A percentile compares a stretch with the other conserved stretches of the same genome.
phyloP scores from a whole-genome alignment of 2,888 invertebrate species.

The Amphipoea lucens region DNA sequence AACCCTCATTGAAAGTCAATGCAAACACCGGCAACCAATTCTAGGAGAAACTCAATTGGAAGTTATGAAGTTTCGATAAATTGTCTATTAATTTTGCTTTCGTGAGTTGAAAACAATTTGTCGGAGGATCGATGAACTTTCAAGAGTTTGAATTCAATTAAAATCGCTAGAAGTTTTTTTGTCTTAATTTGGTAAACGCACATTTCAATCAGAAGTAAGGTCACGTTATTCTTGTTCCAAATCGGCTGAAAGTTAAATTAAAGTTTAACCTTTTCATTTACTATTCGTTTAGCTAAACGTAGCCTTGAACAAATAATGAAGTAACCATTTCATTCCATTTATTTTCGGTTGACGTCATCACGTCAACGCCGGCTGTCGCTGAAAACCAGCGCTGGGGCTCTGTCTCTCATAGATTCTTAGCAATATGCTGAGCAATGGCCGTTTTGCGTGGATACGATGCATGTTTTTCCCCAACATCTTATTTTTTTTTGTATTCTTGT shows the following conservation, averaged over 20 bases:
- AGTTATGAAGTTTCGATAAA: slow-evolving; percentile 28
- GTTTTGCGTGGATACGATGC: background rate
- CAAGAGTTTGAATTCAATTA: slow-evolving; percentile 2
- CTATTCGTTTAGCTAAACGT: too few species aligned
- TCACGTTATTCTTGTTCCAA: background rate
- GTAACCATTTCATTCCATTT: background rate
- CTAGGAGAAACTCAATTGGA: slow-evolving; percentile 12
- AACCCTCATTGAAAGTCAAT: slow-evolving; percentile 11
- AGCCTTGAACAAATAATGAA: background rate
- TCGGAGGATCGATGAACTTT: slow-evolving; percentile 15
- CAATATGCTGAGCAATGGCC: background rate
- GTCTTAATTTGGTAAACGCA: background rate
- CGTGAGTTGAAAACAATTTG: slow-evolving; percentile 33
- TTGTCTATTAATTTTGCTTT: slow-evolving; percentile 27
- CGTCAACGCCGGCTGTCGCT: background rate
- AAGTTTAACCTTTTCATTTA: background rate
- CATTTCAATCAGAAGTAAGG: background rate
- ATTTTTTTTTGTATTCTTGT: background rate
- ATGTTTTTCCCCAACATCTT: background rate
- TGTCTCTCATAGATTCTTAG: background rate
- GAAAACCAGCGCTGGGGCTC: background rate
- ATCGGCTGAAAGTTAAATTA: background rate
- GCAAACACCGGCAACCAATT: slow-evolving; percentile 5
- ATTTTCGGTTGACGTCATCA: background rate
- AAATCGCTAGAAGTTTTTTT: background rate